A percentile compares a stretch with the other conserved stretches of the same genome.
Conservation (phyloP, 2,888 invertebrate genomes). For the Patella pellucida region DNA sequence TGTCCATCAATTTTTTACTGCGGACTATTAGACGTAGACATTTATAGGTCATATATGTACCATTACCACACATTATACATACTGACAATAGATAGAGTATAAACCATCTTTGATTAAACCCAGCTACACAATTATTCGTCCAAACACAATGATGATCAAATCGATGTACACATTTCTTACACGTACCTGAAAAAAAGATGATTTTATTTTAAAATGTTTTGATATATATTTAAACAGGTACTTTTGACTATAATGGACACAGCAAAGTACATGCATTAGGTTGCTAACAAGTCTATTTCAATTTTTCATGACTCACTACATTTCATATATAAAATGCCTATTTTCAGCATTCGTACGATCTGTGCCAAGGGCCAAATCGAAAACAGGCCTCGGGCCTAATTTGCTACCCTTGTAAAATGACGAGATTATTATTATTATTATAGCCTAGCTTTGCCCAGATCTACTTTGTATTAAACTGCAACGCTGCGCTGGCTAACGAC, state of each 20-base stretch:
- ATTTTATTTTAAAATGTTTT: background rate
- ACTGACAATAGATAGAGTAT: conserved; percentile 61
- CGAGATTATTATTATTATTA: no score
- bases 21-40: conserved; percentile 51
- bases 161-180: conserved; percentile 65
- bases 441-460: no score
- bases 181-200: conserved; percentile 55
- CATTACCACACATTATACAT: conserved; percentile 59
- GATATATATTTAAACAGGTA: background rate
- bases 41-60: conserved; percentile 51
- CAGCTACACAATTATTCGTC: conserved; percentile 70
- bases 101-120: conserved; percentile 65
- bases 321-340: no score
- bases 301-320: no score
- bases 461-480: no score
- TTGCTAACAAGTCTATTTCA: no score
- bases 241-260: background rate
- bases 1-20: conserved; percentile 50
- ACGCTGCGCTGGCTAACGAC: no score
- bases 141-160: conserved; percentile 71
- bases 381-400: no score
- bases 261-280: background rate
- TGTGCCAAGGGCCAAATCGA: no score
- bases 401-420: no score
- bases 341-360: no score